These are phyloP conservation scores for Mormyrops attenuatus DNA, from an alignment of 2,797 vertebrate species.

Conservation along the genomic window DNA sequence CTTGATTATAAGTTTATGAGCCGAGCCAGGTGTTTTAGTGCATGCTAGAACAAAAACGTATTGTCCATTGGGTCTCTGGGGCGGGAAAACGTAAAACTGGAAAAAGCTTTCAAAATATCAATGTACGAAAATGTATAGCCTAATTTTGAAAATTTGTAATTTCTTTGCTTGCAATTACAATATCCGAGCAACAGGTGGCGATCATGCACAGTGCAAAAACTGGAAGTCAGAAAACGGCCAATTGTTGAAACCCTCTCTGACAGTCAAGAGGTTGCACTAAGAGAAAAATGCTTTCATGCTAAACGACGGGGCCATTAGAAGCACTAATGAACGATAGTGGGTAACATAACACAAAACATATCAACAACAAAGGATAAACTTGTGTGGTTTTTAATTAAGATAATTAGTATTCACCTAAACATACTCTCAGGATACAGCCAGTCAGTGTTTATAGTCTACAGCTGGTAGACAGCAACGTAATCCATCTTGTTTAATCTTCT, in stretches of 20 bases:
- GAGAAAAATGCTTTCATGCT: not conserved
- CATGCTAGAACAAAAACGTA: not conserved
- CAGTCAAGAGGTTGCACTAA: not conserved
- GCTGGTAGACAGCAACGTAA: not conserved
- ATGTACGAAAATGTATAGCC: not conserved
- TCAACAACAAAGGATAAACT: not conserved
- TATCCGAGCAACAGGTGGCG: constrained; percentile 12
- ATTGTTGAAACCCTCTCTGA: not conserved
- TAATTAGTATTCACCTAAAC: not conserved
- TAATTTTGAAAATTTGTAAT: not conserved
- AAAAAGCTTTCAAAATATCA: not conserved
- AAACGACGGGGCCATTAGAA: not conserved
- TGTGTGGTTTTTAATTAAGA: not conserved
- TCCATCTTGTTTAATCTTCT: not conserved
- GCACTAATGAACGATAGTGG: not conserved
- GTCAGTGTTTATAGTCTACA: not conserved
- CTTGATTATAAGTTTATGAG: not conserved
- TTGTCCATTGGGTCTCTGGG: not conserved
- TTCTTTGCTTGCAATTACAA: not conserved
- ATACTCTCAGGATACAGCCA: not conserved
- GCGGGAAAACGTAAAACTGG: not conserved
- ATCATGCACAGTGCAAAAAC: not conserved
- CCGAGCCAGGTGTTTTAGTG: not conserved
- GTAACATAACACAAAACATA: not conserved
- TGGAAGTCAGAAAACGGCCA: not conserved